A percentile compares a stretch with the other conserved stretches of the same genome.
Conservation (phyloP, 2,888 invertebrate species). For the Melangyna quadrimaculata region DNA sequence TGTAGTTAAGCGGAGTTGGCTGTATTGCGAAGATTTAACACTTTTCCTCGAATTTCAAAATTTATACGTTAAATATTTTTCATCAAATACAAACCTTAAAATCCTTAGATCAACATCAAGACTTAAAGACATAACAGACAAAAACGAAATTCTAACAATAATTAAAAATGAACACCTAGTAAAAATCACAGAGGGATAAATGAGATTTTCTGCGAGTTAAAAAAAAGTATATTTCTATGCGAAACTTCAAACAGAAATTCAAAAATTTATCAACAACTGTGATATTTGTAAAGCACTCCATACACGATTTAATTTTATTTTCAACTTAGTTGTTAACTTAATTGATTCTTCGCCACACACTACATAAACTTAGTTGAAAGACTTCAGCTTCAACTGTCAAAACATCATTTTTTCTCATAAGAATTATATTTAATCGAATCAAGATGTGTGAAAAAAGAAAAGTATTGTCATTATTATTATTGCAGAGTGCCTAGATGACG, state of each 20-base stretch:
- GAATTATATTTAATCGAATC: no score
- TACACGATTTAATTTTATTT: no score
- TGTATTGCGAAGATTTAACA: neutral
- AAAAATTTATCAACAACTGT: neutral
- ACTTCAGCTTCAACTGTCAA: no score
- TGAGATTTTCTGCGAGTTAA: neutral
- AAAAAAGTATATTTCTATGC: neutral
- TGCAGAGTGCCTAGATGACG: no score
- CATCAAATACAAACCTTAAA: neutral
- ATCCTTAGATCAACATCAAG: neutral
- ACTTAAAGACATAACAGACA: conserved; percentile 8
- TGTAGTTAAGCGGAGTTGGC: no score
- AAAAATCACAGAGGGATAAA: conserved; percentile 11
- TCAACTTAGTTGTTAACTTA: no score
- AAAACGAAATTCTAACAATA: conserved; percentile 1
- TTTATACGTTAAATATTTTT: no score
- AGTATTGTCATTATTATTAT: no score
- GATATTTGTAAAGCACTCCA: neutral
- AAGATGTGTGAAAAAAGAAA: no score
- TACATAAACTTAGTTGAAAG: no score
- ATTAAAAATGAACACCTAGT: neutral
- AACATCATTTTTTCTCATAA: no score
- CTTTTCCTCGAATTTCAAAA: neutral
- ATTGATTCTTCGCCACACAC: no score
- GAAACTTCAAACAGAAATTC: neutral